Percentiles rank a stretch among this genome's conserved stretches.
These are phyloP conservation scores for Polydrusus tereticollis DNA, from an alignment of 2,888 invertebrate species.

Conservation along the genomic window DNA sequence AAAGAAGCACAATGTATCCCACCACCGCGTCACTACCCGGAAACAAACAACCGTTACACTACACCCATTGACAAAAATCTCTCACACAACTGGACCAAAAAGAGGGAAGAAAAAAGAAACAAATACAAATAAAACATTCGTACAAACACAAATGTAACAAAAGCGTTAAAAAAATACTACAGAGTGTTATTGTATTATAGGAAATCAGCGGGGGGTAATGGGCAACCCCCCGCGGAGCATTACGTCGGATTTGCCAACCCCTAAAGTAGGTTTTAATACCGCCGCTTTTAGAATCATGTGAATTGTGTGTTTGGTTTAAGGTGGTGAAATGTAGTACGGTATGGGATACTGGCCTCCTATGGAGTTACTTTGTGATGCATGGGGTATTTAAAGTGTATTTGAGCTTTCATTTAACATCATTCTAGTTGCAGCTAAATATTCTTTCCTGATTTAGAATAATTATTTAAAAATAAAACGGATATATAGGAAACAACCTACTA, in stretches of 20 bases:
- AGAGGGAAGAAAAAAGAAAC: conserved; percentile 54
- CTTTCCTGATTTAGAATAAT: no score
- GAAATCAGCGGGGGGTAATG: conserved; percentile 59
- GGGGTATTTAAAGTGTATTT: not conserved
- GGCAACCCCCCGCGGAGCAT: conserved; percentile 57
- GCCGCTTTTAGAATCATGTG: conserved; percentile 55
- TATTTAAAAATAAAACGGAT: no score
- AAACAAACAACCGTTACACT: conserved; percentile 28
- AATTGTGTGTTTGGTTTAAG: conserved; percentile 51
- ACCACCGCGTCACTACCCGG: conserved; percentile 19
- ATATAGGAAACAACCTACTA: no score
- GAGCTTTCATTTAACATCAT: no score
- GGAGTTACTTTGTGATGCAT: not conserved
- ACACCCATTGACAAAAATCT: conserved; percentile 19
- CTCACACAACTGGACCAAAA: conserved; percentile 43
- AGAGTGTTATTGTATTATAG: conserved; percentile 61
- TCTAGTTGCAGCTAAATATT: no score
- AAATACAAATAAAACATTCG: conserved; percentile 57
- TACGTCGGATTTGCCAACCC: conserved; percentile 57
- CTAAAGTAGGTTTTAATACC: conserved; percentile 61
- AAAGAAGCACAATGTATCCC: conserved; percentile 8
- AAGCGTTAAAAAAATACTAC: conserved; percentile 57
- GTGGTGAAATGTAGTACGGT: conserved; percentile 40
- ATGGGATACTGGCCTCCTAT: conserved; percentile 17
- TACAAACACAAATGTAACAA: conserved; percentile 58